Evolutionary conservation across 2,888 invertebrate species (phyloP).

Genomic region (Agrochola lota): DNA sequence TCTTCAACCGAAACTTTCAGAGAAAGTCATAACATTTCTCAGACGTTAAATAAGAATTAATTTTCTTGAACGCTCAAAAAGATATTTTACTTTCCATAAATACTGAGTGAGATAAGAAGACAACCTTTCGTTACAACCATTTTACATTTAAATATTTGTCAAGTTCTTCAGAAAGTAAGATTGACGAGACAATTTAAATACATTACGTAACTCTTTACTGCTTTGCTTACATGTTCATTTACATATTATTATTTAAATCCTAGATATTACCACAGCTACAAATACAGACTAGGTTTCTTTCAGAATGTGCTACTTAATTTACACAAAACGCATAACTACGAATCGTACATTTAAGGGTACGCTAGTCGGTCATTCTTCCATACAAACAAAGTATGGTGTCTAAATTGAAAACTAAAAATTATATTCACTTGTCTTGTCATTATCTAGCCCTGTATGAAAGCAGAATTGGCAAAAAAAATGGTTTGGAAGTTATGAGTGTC

Average conservation of each 20-base stretch:
- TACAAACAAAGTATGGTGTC: too few species aligned
- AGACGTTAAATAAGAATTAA: conserved; percentile 42
- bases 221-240: conserved; percentile 12
- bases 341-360: not conserved
- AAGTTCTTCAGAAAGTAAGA: conserved; percentile 36
- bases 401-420: too few species aligned
- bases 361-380: too few species aligned
- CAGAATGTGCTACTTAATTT: not conserved
- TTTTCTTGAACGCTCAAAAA: conserved; percentile 37
- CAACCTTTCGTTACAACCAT: conserved; percentile 34
- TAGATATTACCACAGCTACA: not conserved
- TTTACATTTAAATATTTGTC: conserved; percentile 40
- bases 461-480: too few species aligned
- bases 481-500: too few species aligned
- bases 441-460: too few species aligned
- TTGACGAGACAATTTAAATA: conserved; percentile 35
- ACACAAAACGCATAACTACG: not conserved
- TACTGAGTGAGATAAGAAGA: conserved; percentile 45
- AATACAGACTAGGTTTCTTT: not conserved
- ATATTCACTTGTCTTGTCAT: too few species aligned
- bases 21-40: conserved; percentile 35
- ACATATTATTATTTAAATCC: conserved; percentile 2
- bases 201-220: conserved; percentile 25
- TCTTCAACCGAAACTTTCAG: conserved; percentile 31
- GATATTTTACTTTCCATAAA: conserved; percentile 46